Conservation (phyloP, 2,797 vertebrate species). For the Zenarchopterus dispar region DNA sequence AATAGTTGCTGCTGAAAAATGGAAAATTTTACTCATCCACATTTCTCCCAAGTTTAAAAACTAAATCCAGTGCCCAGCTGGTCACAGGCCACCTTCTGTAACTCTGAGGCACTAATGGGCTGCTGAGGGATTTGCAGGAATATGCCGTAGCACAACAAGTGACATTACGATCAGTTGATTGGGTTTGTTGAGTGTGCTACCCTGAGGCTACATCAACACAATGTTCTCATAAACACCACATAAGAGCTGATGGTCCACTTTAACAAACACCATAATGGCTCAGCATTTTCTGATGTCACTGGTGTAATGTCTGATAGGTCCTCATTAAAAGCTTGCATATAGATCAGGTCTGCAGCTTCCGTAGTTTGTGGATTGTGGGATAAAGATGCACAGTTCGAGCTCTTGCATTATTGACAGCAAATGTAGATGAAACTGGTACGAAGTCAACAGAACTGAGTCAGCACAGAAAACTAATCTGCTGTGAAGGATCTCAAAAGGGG, state of each 20-base stretch:
- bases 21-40: slow-evolving; percentile 39
- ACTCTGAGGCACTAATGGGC: slow-evolving; percentile 20
- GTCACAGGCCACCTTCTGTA: slow-evolving; percentile 18
- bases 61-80: slow-evolving; percentile 42
- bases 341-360: slow-evolving; percentile 6
- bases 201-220: slow-evolving; percentile 24
- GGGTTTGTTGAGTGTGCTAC: slow-evolving; percentile 40
- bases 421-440: slow-evolving; percentile 18
- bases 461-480: slow-evolving; percentile 42
- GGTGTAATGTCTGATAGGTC: too few species aligned
- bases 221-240: slow-evolving; percentile 4
- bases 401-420: slow-evolving; percentile 1
- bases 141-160: slow-evolving; percentile 29
- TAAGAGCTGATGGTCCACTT: too few species aligned
- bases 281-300: too few species aligned
- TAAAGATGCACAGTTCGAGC: background rate
- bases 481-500: slow-evolving; percentile 31
- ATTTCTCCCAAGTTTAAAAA: slow-evolving; percentile 32
- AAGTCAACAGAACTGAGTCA: slow-evolving; percentile 28
- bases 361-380: background rate
- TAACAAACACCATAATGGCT: too few species aligned
- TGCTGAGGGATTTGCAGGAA: slow-evolving; percentile 32
- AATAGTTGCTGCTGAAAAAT: slow-evolving; percentile 37
- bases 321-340: slow-evolving; percentile 16
- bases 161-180: slow-evolving; percentile 43